phyloP scores from a whole-genome alignment of 2,888 invertebrate species.

The Sabellastarte sp. region DNA sequence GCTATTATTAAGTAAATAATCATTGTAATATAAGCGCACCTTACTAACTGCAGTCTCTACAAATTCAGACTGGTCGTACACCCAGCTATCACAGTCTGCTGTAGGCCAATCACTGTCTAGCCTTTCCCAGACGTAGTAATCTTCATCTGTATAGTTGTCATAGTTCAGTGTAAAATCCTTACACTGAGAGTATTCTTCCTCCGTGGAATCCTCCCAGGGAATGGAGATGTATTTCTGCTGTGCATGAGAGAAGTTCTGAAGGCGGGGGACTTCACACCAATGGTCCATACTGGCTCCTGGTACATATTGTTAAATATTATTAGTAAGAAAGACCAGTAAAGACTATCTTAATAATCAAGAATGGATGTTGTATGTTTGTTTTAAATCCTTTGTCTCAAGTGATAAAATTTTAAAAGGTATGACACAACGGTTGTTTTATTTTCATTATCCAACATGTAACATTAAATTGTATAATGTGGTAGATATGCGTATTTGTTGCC shows the following conservation, averaged over 20 bases:
- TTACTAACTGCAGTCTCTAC: background rate
- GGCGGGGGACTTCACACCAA: background rate
- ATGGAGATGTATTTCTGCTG: background rate
- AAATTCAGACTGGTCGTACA: background rate
- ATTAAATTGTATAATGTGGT: no score
- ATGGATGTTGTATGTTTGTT: no score
- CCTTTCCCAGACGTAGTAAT: background rate
- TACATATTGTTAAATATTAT: no score
- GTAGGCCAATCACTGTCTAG: background rate
- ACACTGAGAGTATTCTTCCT: background rate
- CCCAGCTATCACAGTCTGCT: background rate
- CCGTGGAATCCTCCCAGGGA: background rate
- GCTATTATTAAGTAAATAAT: no score
- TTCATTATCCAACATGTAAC: no score
- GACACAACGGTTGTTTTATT: no score
- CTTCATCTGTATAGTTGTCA: background rate
- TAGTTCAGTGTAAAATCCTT: background rate
- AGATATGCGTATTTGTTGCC: no score
- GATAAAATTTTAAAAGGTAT: no score
- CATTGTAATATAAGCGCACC: no score
- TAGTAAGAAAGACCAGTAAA: no score
- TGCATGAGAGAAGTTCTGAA: background rate
- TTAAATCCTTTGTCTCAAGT: no score
- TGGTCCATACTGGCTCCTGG: slow-evolving; percentile 2
- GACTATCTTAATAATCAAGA: no score